A percentile compares a stretch with the other conserved stretches of the same genome.
These are phyloP conservation scores for Eutrigla gurnardus DNA, from an alignment of 2,797 vertebrate genomes.

Conservation along the genomic window DNA sequence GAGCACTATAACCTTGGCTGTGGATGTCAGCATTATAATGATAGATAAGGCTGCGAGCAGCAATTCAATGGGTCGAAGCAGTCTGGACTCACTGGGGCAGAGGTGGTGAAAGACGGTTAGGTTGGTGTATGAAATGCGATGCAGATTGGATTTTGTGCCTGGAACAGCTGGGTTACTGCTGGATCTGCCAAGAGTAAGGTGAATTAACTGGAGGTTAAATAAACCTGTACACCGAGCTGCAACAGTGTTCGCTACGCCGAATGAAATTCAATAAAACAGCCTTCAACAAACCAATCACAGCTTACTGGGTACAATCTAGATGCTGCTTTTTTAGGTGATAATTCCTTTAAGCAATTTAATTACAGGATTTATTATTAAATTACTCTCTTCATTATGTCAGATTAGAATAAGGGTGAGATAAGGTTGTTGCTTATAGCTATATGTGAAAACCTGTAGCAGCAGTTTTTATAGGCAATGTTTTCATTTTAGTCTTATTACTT, in stretches of 20 bases:
- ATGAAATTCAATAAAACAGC: conserved; percentile 8
- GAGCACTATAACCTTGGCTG: conserved; percentile 26
- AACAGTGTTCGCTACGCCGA: neutral
- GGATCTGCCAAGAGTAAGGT: neutral
- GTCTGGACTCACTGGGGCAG: neutral
- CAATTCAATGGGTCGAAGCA: neutral
- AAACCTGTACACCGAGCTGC: neutral
- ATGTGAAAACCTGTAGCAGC: neutral
- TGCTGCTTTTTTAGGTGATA: neutral
- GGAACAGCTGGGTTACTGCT: neutral
- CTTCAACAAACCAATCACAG: conserved; percentile 6
- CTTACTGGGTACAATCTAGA: conserved; percentile 6
- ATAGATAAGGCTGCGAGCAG: conserved; percentile 27
- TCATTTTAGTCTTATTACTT: neutral
- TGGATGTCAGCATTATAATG: conserved; percentile 66
- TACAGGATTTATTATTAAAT: conserved; percentile 14
- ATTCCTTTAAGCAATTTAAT: neutral
- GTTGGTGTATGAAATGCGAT: neutral
- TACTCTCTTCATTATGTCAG: conserved; percentile 9
- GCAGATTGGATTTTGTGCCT: neutral
- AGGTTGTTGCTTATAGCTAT: neutral
- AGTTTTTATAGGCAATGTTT: too few species aligned
- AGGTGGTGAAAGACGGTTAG: conserved; percentile 6
- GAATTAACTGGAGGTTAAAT: neutral
- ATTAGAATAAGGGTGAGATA: conserved; percentile 11